These are phyloP conservation scores for Stenodera caucasica DNA, from an alignment of 2,888 invertebrate species.

Conservation along the genomic window DNA sequence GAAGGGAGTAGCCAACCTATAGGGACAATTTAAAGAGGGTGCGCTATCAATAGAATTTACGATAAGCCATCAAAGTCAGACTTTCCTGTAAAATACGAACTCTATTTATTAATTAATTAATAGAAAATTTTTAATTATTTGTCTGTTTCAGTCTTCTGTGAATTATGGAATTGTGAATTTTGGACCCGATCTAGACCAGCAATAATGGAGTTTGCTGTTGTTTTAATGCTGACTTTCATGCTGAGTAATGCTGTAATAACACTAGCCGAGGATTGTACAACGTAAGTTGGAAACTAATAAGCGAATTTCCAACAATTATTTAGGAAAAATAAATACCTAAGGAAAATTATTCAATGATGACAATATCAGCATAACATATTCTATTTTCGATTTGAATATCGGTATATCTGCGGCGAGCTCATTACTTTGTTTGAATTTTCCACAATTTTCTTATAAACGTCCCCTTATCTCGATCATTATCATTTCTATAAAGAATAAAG, in stretches of 20 bases:
- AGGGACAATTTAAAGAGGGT: conserved; percentile 13
- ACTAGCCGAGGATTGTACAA: conserved; percentile 46
- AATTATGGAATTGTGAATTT: conserved; percentile 28
- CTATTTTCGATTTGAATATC: conserved; percentile 32
- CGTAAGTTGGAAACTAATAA: conserved; percentile 39
- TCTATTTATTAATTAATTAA: not conserved
- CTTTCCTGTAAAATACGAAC: too few relatives aligned
- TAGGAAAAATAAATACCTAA: too few relatives aligned
- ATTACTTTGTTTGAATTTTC: conserved; percentile 39
- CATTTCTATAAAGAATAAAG: conserved; percentile 34
- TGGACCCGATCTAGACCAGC: conserved; percentile 13
- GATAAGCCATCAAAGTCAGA: too few relatives aligned
- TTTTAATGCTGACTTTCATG: conserved; percentile 40
- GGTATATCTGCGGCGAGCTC: conserved; percentile 27
- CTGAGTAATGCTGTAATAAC: conserved; percentile 38
- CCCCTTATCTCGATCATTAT: conserved; percentile 29
- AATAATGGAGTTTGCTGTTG: conserved; percentile 40
- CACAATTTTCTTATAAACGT: conserved; percentile 2
- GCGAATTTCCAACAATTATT: not conserved
- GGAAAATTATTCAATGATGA: not conserved
- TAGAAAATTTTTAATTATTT: not conserved
- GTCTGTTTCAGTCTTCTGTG: conserved; percentile 25
- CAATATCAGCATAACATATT: conserved; percentile 23
- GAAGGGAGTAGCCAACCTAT: too few relatives aligned
- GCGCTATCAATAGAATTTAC: conserved; percentile 13